Conservation (phyloP, 2,888 invertebrate genomes). For the Ptychoptera albimana region DNA sequence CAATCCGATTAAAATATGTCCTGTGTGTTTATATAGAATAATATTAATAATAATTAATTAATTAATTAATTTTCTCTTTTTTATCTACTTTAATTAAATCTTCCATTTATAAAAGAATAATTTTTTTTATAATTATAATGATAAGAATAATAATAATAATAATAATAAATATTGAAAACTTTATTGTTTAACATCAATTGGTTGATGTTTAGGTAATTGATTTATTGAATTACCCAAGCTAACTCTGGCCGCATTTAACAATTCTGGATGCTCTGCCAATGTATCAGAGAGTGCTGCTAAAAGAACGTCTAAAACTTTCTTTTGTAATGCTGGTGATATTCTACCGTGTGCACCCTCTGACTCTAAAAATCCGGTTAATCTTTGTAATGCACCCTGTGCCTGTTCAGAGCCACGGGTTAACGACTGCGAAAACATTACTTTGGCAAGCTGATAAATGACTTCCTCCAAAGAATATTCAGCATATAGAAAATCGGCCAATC, state of each 20-base stretch:
- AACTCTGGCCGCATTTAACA: slow-evolving; percentile 39
- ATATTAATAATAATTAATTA: too few species aligned
- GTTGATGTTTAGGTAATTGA: slow-evolving; percentile 18
- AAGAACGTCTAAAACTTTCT: slow-evolving; percentile 68
- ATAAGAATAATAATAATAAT: too few species aligned
- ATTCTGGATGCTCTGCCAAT: slow-evolving; percentile 53
- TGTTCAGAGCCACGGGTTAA: slow-evolving; percentile 48
- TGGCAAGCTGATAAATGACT: slow-evolving; percentile 64
- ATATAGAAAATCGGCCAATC: slow-evolving; percentile 53
- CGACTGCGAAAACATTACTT: slow-evolving; percentile 67
- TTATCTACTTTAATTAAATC: too few species aligned
- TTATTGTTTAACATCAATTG: background rate
- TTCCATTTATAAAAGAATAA: too few species aligned
- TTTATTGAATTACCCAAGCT: slow-evolving; percentile 31
- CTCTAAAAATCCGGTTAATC: slow-evolving; percentile 58
- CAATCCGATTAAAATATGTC: too few species aligned
- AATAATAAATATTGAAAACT: background rate
- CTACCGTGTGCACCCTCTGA: slow-evolving; percentile 55
- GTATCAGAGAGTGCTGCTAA: slow-evolving; percentile 59
- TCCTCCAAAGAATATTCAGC: slow-evolving; percentile 63
- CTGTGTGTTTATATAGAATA: too few species aligned
- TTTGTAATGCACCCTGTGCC: slow-evolving; percentile 55
- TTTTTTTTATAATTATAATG: too few species aligned
- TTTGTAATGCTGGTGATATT: slow-evolving; percentile 56
- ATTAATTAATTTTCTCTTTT: too few species aligned